Evolutionary conservation across 2,113 vertebrate genomes (phyloP), one percentile per base, ranked within the genome.

Genomic region (Reinhardtius hippoglossoides): DNA sequence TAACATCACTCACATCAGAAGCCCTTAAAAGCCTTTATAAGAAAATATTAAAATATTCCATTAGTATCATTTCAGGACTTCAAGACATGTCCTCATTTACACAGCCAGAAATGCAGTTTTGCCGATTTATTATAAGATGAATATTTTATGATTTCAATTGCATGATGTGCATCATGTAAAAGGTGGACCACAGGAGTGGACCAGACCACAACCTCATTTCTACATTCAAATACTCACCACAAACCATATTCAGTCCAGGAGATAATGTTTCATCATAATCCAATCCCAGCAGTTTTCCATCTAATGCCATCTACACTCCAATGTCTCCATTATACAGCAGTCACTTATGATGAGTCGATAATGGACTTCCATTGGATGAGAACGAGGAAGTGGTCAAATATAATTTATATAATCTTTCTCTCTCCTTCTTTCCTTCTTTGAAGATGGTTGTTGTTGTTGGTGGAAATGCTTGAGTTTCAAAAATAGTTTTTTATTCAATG

Each of bases 251-350:
- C 54, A 23, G 54, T 85, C 2, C 21, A 12, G 54, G 50, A 67
- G 69, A 75, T 90, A 54, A 16, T 0, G 7, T 91, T 91, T 83
- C 89, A 59, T 20, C 3, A 40, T 89, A 71, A 92, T 54, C 50
- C 55, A 83, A 88, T 92, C 59, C 72, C 0, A 64, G 78, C 63
- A 63, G 66, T 76, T 67, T 77, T 85, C 61, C 65, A 7, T 63
- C 65, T 82, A 50, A 84, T 58, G 74, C 57, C 50, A 42, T 71
- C 60, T 10, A 54, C 50, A 71, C 59, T 72, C 54, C 71, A 64
- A 71, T 12, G 59, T 63, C 67, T 78, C 81, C 88, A 88, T 91
- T 77, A 83, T 58, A 77, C 65, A 35, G 20, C 64, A 80, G 78
- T 82, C 70, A 78, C 73, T 89, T 82, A 82, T 42, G 70, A 48